Evolutionary conservation across 2,888 invertebrate species (phyloP), one percentile per base, ranked within the genome.

Genomic region (Neoitamus cyanurus): DNA sequence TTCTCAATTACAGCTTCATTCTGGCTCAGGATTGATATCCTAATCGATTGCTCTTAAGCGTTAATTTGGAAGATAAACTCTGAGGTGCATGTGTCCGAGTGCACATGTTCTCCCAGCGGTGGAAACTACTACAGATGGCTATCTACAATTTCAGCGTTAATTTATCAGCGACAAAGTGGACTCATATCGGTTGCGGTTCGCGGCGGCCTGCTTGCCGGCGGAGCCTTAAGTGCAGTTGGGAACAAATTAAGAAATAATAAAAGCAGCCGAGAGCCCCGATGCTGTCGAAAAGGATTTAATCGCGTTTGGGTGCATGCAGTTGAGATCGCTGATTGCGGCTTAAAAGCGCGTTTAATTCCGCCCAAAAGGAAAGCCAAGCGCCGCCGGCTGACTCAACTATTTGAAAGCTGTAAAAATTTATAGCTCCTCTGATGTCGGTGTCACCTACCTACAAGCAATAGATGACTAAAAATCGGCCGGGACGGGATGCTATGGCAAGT

Each of bases 1-100:
- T 82, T 69, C 82, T 82, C 82, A 82, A 82, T 82, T 82, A 82
- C 69, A 82, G 82, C 82, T 82, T 82, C 69, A 69, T 82, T 82
- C 68, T 11, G 20, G 13, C 9, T 13, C 9, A 31, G 68, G 68
- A 37, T 37, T 68, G 42, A 69, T 68, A 34, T 69, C 68, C 69
- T 82, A 82, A 82, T 82, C 82, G 69, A 68, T 82, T 36, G 68
- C 82, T 68, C 69, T 37, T 69, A 69, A 69, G 69, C 82, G 69
- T 82, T 82, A 68, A 82, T 82, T 82, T 69, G 37, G 82, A 25
- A 82, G 82, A 82, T 82, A 69, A 82, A 37, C 68, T 30, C 37
- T 28, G 37, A 36, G 25, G 58, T 58, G 58, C 9, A 58, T 25
- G 58, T 58, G 58, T 15, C 37, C 82, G 30, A 69, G 69, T 58